These are phyloP conservation scores for Pherbina coryleti DNA, from an alignment of 2,888 invertebrate genomes.

Conservation along the genomic window DNA sequence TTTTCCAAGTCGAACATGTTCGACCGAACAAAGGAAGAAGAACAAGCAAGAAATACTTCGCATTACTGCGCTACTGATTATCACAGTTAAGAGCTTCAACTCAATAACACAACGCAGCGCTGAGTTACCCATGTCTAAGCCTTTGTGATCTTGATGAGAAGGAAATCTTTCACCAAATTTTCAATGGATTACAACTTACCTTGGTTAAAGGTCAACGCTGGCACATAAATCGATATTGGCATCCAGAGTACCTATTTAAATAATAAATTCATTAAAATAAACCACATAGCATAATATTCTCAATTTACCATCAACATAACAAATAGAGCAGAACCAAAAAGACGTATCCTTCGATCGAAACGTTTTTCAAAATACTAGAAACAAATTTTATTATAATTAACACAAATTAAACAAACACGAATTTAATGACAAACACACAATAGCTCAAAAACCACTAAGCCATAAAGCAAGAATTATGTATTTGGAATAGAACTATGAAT, in stretches of 20 bases:
- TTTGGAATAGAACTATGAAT: not conserved
- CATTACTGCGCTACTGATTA: too few relatives aligned
- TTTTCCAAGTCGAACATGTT: too few relatives aligned
- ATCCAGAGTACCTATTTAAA: constrained; percentile 58
- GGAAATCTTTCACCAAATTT: not conserved
- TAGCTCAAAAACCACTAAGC: not conserved
- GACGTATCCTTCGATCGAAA: constrained; percentile 77
- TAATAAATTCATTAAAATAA: not conserved
- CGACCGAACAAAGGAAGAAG: too few relatives aligned
- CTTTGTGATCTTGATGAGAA: too few relatives aligned
- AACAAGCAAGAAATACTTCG: too few relatives aligned
- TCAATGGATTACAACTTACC: constrained; percentile 69
- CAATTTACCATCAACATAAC: constrained; percentile 76
- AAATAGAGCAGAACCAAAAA: constrained; percentile 79
- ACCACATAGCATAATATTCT: not conserved
- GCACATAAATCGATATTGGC: constrained; percentile 75
- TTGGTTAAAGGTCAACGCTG: constrained; percentile 83
- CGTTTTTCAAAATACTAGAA: constrained; percentile 79
- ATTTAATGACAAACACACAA: not conserved
- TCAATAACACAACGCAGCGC: too few relatives aligned
- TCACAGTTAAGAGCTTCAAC: too few relatives aligned
- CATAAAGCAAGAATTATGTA: not conserved
- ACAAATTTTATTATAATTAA: not conserved
- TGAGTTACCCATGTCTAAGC: too few relatives aligned
- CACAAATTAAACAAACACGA: not conserved